Conservation (phyloP, 2,888 invertebrate genomes). For the Hyles lineata region DNA sequence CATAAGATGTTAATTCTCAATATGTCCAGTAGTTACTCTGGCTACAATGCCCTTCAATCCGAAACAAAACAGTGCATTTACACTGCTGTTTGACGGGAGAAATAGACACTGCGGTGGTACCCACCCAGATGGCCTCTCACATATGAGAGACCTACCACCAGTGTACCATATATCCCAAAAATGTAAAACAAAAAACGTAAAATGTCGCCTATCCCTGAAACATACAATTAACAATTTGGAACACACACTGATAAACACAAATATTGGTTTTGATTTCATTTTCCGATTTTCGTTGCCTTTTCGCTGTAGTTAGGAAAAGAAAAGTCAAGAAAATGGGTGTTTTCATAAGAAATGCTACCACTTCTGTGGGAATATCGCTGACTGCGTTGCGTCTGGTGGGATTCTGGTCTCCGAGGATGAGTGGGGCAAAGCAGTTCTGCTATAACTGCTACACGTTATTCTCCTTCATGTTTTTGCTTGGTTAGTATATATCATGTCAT, state of each 20-base stretch:
- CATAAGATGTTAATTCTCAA: too few species aligned
- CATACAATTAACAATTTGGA: conserved; percentile 50
- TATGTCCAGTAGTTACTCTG: too few species aligned
- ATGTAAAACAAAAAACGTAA: conserved; percentile 25
- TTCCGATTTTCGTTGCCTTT: conserved; percentile 32
- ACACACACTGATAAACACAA: conserved; percentile 27
- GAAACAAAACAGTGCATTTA: too few species aligned
- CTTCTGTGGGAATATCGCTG: conserved; percentile 64
- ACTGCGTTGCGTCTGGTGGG: conserved; percentile 65
- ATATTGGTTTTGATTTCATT: conserved; percentile 45
- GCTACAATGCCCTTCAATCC: too few species aligned
- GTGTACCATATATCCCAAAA: neutral
- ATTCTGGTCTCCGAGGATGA: conserved; percentile 69
- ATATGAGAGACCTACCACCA: too few species aligned
- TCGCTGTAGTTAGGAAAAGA: conserved; percentile 24
- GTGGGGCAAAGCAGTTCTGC: conserved; percentile 41
- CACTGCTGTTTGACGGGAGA: too few species aligned
- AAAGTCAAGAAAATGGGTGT: conserved; percentile 52
- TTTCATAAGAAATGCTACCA: conserved; percentile 60
- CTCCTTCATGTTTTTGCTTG: conserved; percentile 71
- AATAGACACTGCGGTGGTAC: too few species aligned
- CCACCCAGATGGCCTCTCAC: too few species aligned
- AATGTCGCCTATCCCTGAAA: conserved; percentile 50
- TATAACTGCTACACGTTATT: conserved; percentile 63
- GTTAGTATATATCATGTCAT: conserved; percentile 64